phyloP scores from a whole-genome alignment of 1,140 invertebrate genomes.

The Coelopa frigida region DNA sequence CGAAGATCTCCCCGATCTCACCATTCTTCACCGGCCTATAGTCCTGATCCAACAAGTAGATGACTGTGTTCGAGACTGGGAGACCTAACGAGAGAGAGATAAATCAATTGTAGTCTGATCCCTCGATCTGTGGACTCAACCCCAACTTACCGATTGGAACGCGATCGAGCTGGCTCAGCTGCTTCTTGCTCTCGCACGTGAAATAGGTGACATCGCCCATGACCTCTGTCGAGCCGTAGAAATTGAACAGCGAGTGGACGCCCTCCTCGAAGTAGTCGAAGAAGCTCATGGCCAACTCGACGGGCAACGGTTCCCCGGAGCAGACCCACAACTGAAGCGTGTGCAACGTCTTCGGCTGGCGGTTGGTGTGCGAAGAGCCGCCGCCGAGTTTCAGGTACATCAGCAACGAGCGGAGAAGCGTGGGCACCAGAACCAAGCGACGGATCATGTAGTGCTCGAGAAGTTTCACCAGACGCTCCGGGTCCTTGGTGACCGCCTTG shows the following conservation, averaged over 20 bases:
- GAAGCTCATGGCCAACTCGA: constrained; percentile 62
- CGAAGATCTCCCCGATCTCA: constrained; percentile 70
- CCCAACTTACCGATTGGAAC: constrained; percentile 71
- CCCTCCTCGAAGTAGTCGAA: constrained; percentile 59
- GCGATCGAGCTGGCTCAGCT: constrained; percentile 57
- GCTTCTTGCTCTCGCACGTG: constrained; percentile 47
- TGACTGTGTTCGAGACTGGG: constrained; percentile 68
- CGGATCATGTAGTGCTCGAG: constrained; percentile 67
- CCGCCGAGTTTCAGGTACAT: constrained; percentile 56
- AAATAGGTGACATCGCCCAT: constrained; percentile 75
- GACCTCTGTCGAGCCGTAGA: constrained; percentile 84
- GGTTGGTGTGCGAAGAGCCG: constrained; percentile 25
- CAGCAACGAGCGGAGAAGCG: constrained; percentile 66
- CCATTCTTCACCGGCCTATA: constrained; percentile 59
- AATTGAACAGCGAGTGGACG: constrained; percentile 65
- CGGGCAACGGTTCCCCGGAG: constrained; percentile 68
- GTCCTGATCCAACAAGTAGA: constrained; percentile 70
- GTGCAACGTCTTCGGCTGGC: constrained; percentile 42
- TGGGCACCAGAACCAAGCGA: constrained; percentile 75
- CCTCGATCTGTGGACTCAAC: too few species aligned
- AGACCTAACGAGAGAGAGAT: constrained; percentile 21
- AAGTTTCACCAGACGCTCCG: constrained; percentile 59
- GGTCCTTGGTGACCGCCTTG: constrained; percentile 63
- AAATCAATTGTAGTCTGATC: too few species aligned
- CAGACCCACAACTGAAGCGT: constrained; percentile 70